A percentile compares a stretch with the other conserved stretches of the same genome.
Conservation (phyloP, 64 coral and sea anemone genomes). For the Platygyra sinensis region DNA sequence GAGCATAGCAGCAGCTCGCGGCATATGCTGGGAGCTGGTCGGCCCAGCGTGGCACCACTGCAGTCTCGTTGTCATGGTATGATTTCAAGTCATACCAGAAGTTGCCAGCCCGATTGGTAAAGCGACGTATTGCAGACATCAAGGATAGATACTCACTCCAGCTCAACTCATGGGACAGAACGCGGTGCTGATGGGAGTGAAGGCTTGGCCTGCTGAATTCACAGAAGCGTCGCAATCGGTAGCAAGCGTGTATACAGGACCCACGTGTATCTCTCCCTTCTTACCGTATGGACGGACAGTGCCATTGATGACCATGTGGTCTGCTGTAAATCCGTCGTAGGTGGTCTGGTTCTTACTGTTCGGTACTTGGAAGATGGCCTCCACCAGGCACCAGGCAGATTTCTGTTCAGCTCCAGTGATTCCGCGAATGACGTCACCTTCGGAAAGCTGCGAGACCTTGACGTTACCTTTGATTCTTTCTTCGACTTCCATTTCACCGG, state of each 20-base stretch:
- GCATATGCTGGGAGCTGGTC: conserved; percentile 25
- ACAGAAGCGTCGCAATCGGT: conserved; percentile 46
- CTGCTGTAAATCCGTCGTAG: conserved; percentile 40
- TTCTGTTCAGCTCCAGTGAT: conserved; percentile 11
- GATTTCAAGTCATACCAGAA: conserved; percentile 32
- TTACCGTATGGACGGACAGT: conserved; percentile 39
- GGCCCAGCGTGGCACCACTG: conserved; percentile 9
- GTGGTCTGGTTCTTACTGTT: conserved; percentile 8
- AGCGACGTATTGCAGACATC: conserved; percentile 22
- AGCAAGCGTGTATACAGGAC: conserved; percentile 14
- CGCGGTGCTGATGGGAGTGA: conserved; percentile 50
- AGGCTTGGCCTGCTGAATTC: conserved; percentile 45
- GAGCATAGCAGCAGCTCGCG: conserved; percentile 21
- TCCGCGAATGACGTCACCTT: conserved; percentile 49
- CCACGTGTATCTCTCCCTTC: background rate
- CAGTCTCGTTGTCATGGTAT: conserved; percentile 23
- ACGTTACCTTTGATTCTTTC: conserved; percentile 16
- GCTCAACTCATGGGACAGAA: conserved; percentile 41
- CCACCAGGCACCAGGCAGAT: conserved; percentile 32
- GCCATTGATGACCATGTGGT: conserved; percentile 41
- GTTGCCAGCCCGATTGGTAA: conserved; percentile 5
- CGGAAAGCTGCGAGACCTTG: conserved; percentile 27
- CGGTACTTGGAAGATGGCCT: conserved; percentile 6
- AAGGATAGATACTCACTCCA: conserved; percentile 40
- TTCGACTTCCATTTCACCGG: conserved; percentile 28